Evolutionary conservation across 2,888 invertebrate species (phyloP), one percentile per base, ranked within the genome.

Genomic region (Volucella inflata): DNA sequence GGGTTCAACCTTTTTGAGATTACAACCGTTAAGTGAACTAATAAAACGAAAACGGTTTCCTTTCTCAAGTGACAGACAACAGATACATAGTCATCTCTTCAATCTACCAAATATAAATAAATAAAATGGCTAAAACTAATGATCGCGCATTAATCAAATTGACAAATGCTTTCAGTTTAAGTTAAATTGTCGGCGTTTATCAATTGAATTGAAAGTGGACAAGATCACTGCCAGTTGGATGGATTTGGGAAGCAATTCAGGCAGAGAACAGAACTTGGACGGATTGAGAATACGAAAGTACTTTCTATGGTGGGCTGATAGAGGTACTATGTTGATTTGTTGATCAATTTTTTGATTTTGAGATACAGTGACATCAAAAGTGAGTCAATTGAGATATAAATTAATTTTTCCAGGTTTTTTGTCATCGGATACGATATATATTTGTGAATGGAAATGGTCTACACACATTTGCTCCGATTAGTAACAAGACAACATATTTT

Each of bases 101-200:
- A 75, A 68, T 70, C 70, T 75, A 64, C 64, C 70, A 84, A 75
- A 79, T 70, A 42, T 44, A 50, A 62, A 64, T 65, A 46, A 38
- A 14, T 48, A 44, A 78, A 44, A 11, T 14, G 42, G 14, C 55
- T 36, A 57, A 65, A 75, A 64, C 60, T 75, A 84, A 79, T 79
- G 74, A 75, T 65, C 59, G 70, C 36, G 64, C 75, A 74, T 84
- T 84, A 79, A 84, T 84, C 79, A 84, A 84, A 75, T 79, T 84
- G 83, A 84, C 83, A 84, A 84, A 83, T 75, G 64, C 78, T 74
- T 62, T 78, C 79, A 75, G 79, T 70, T 84, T 74, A 70, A 70
- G 74, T 70, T 75, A 36, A 65, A 70, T 44, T 79, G 83, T 48
- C 48, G 74, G 82, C 38, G 55, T 82, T 72, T 77, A 46, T 59